Conservation (phyloP, 2,113 vertebrate species). For the Atherinomorus stipes region DNA sequence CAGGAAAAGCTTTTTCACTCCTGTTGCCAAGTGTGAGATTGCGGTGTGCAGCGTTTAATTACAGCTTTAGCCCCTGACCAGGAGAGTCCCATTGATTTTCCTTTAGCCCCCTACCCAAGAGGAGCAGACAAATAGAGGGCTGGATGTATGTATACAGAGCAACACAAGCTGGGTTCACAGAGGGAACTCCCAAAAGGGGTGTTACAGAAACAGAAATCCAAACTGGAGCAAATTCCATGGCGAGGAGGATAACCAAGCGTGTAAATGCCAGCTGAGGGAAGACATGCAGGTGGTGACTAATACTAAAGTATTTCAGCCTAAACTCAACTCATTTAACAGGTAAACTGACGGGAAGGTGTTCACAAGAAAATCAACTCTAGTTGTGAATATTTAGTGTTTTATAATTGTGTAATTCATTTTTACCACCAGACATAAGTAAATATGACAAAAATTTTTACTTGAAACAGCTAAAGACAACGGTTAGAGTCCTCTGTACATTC, state of each 20-base stretch:
- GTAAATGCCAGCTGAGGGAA: constrained; percentile 22
- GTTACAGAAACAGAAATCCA: constrained; percentile 48
- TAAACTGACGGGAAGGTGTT: too few species aligned
- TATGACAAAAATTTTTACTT: too few species aligned
- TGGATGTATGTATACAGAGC: constrained; percentile 55
- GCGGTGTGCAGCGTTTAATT: constrained; percentile 81
- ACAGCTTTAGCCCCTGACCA: constrained; percentile 67
- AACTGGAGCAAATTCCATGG: constrained; percentile 45
- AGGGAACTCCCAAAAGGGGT: constrained; percentile 51
- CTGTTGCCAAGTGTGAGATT: constrained; percentile 69
- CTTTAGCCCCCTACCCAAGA: constrained; percentile 59
- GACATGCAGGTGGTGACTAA: neutral
- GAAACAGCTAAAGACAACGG: neutral
- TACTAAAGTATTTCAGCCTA: neutral
- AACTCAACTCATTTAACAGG: neutral
- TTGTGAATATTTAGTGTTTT: too few species aligned
- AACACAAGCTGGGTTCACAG: constrained; percentile 47
- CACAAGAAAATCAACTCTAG: too few species aligned
- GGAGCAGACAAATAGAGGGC: constrained; percentile 68
- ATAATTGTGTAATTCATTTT: too few species aligned
- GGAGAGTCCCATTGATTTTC: constrained; percentile 77
- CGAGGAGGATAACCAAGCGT: constrained; percentile 40
- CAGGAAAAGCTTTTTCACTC: constrained; percentile 64
- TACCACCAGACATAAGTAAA: too few species aligned
- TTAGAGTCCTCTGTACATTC: neutral